phyloP scores from a whole-genome alignment of 2,888 invertebrate species.

The Stictocephala bisonia region DNA sequence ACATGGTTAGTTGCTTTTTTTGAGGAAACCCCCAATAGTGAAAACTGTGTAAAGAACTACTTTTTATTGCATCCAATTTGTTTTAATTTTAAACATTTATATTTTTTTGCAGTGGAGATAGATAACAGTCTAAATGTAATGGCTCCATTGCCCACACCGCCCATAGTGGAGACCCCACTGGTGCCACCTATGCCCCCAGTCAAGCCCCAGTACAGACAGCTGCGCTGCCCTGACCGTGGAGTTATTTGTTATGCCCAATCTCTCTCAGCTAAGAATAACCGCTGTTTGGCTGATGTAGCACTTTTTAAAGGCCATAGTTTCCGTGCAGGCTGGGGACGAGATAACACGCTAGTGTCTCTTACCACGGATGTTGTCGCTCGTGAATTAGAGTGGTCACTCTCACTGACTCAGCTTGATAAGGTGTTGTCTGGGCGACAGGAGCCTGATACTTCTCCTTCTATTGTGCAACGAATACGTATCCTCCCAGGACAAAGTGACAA shows the following conservation, averaged over 20 bases:
- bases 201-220: background rate
- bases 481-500: constrained; percentile 60
- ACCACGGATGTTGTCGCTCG: constrained; percentile 50
- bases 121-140: too few species aligned
- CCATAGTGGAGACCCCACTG: background rate
- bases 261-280: constrained; percentile 58
- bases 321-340: constrained; percentile 81
- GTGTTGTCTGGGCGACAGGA: constrained; percentile 61
- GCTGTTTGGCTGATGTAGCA: constrained; percentile 49
- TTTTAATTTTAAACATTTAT: too few species aligned
- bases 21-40: too few species aligned
- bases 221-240: constrained; percentile 17
- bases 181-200: constrained; percentile 11
- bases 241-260: constrained; percentile 7
- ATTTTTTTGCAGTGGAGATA: background rate
- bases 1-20: too few species aligned
- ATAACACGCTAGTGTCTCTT: constrained; percentile 63
- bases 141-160: background rate
- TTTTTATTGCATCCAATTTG: too few species aligned
- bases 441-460: constrained; percentile 62
- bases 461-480: constrained; percentile 64
- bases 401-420: constrained; percentile 65
- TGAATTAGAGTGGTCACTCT: constrained; percentile 60
- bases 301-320: constrained; percentile 65
- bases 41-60: too few species aligned